These are phyloP conservation scores for Clepsis dumicolana DNA, from an alignment of 2,888 invertebrate species.

Conservation along the genomic window DNA sequence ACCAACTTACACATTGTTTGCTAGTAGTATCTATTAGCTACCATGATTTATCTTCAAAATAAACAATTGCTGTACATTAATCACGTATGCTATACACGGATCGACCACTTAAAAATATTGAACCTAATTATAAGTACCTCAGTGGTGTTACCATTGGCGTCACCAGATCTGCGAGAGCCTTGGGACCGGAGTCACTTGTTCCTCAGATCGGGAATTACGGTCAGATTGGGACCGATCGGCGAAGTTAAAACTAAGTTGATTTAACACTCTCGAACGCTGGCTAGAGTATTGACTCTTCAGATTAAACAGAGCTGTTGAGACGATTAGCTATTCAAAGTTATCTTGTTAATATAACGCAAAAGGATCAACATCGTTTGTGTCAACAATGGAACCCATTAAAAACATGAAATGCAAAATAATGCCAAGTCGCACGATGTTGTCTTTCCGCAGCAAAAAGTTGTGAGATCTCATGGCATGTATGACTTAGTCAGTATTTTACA, in stretches of 20 bases:
- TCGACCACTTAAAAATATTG: no score
- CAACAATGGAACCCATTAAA: neutral
- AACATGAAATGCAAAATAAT: no score
- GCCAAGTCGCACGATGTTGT: no score
- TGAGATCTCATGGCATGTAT: no score
- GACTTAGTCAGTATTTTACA: no score
- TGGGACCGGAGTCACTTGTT: constrained; percentile 15
- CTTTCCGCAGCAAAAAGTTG: no score
- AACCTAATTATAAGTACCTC: no score
- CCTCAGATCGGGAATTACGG: constrained; percentile 18
- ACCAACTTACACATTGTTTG: no score
- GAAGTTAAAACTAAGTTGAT: constrained; percentile 10
- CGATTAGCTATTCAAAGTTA: constrained; percentile 5
- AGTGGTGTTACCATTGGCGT: neutral
- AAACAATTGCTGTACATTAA: no score
- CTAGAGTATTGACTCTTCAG: neutral
- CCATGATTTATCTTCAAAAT: no score
- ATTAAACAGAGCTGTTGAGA: neutral
- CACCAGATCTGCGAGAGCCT: neutral
- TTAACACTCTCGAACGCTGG: neutral
- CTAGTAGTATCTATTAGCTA: no score
- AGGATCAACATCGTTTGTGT: neutral
- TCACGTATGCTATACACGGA: no score
- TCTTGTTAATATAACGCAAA: neutral
- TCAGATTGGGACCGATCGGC: constrained; percentile 8